Conservation (phyloP, 2,113 vertebrate species). For the Mustela lutreola region DNA sequence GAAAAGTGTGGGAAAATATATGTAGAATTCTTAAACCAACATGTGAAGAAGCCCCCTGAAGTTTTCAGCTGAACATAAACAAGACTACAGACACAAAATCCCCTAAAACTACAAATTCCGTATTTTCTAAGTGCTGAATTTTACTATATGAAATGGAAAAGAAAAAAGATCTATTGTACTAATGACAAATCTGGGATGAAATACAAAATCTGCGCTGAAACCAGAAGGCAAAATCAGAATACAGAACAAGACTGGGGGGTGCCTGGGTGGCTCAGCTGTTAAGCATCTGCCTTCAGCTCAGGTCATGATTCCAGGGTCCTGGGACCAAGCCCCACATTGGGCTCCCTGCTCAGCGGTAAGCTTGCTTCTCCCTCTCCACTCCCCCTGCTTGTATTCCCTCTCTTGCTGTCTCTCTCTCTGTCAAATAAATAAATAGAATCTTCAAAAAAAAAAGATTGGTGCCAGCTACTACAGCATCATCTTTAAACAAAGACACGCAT, state of each 20-base stretch:
- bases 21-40: constrained; percentile 45
- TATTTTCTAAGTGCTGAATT: neutral
- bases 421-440: no score
- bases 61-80: constrained; percentile 36
- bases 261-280: no score
- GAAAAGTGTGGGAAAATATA: neutral
- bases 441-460: neutral
- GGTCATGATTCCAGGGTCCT: no score
- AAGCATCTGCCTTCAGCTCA: no score
- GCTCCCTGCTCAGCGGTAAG: no score
- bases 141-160: constrained; percentile 19
- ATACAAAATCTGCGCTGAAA: neutral
- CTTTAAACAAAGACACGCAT: neutral
- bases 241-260: neutral
- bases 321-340: no score
- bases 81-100: neutral
- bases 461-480: neutral
- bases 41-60: neutral
- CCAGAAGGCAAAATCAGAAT: constrained; percentile 1
- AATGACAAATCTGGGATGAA: neutral
- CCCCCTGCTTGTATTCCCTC: no score
- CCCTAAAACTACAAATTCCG: neutral
- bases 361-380: no score
- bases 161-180: neutral
- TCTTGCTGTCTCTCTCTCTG: no score